phyloP scores from a whole-genome alignment of 2,113 vertebrate species.

The Turdus rufiventris region DNA sequence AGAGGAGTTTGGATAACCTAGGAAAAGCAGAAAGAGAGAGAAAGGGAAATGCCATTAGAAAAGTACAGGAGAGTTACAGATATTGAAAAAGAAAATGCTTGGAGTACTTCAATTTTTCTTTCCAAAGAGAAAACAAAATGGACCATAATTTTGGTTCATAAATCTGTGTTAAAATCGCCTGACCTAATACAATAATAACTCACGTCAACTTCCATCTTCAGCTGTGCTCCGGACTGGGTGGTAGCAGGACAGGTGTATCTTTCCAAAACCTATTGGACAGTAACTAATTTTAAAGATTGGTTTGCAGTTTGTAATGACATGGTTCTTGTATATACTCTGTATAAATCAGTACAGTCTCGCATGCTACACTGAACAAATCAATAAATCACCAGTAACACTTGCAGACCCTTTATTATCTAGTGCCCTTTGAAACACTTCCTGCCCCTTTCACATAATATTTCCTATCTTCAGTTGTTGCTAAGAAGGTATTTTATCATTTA shows the following conservation, averaged over 20 bases:
- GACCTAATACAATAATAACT: neutral
- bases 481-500: conserved; percentile 38
- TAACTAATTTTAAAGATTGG: conserved; percentile 60
- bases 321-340: conserved; percentile 1
- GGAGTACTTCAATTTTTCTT: neutral
- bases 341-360: conserved; percentile 25
- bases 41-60: neutral
- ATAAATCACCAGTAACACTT: conserved; percentile 41
- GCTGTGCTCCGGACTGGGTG: neutral
- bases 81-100: neutral
- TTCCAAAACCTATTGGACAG: conserved; percentile 37
- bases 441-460: conserved; percentile 41
- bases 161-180: neutral
- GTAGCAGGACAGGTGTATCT: conserved; percentile 39
- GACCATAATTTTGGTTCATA: neutral
- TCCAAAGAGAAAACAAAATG: neutral
- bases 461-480: neutral
- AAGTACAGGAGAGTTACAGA: neutral
- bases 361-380: conserved; percentile 45
- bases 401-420: conserved; percentile 45
- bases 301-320: conserved; percentile 37
- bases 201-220: conserved; percentile 19
- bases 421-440: conserved; percentile 52
- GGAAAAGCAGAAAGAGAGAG: neutral
- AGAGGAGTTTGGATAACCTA: neutral